A percentile compares a stretch with the other conserved stretches of the same genome.
phyloP scores from a whole-genome alignment of 2,888 invertebrate genomes.

The Hartigia nigra region DNA sequence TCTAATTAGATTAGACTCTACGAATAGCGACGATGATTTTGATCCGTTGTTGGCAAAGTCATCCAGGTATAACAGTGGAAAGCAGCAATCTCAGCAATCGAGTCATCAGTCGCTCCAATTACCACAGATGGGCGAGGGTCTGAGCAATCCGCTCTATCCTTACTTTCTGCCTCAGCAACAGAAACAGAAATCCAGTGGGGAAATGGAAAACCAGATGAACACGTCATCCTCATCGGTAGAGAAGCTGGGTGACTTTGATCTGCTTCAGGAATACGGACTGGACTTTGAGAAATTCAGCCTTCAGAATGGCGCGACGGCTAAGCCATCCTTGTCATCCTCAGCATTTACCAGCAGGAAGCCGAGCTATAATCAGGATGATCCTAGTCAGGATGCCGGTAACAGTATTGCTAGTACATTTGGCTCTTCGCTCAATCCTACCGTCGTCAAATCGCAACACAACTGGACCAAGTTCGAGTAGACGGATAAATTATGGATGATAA shows the following conservation, averaged over 20 bases:
- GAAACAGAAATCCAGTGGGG: slow-evolving; percentile 31
- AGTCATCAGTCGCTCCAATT: slow-evolving; percentile 59
- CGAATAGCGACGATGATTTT: slow-evolving; percentile 76
- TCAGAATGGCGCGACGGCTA: slow-evolving; percentile 52
- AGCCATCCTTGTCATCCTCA: slow-evolving; percentile 28
- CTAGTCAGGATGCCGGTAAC: slow-evolving; percentile 43
- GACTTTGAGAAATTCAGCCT: slow-evolving; percentile 73
- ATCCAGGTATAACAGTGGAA: slow-evolving; percentile 53
- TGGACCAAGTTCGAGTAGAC: slow-evolving; percentile 73
- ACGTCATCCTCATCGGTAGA: slow-evolving; percentile 35
- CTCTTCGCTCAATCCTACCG: slow-evolving; percentile 54
- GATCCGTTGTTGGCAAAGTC: slow-evolving; percentile 73
- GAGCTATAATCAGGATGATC: slow-evolving; percentile 37
- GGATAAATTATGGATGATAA: neutral
- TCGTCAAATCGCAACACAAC: slow-evolving; percentile 68
- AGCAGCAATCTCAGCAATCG: slow-evolving; percentile 50
- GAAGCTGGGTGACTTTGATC: slow-evolving; percentile 71
- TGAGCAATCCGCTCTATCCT: slow-evolving; percentile 68
- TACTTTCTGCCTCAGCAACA: slow-evolving; percentile 65
- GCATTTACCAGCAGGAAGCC: slow-evolving; percentile 33
- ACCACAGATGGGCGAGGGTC: slow-evolving; percentile 58
- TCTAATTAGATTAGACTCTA: slow-evolving; percentile 76
- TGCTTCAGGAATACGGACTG: slow-evolving; percentile 79
- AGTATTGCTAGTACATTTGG: slow-evolving; percentile 61
- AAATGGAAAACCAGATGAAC: slow-evolving; percentile 37